Conservation (phyloP, 2,797 vertebrate genomes). For the Hippocampus kuda region DNA sequence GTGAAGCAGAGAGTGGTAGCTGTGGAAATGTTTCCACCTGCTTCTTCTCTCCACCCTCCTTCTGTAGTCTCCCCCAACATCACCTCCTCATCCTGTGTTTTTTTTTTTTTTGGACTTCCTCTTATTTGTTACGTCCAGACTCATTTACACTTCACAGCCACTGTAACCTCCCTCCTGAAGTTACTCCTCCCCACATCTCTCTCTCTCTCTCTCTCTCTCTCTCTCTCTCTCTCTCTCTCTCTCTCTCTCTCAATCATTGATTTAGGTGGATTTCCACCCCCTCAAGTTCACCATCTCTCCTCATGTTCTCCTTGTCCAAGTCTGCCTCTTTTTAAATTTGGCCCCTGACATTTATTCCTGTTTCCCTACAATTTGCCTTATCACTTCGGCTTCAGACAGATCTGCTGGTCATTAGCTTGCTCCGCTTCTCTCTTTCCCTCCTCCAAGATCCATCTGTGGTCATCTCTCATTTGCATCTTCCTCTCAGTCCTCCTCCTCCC, state of each 20-base stretch:
- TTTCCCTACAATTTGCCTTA: constrained; percentile 5
- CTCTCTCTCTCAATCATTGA: neutral
- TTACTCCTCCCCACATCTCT: neutral
- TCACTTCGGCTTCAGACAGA: constrained; percentile 6
- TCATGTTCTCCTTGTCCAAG: constrained; percentile 19
- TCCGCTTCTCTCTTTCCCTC: neutral
- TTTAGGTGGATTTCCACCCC: constrained; percentile 19
- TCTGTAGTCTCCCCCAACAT: neutral
- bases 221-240: neutral
- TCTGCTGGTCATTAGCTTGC: constrained; percentile 13
- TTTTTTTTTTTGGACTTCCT: constrained; percentile 22
- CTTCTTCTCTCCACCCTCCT: constrained; percentile 12
- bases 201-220: neutral
- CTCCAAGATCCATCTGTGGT: constrained; percentile 3
- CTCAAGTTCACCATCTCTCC: constrained; percentile 9
- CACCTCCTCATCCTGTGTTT: neutral
- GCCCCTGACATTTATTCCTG: constrained; percentile 6
- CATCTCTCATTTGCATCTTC: constrained; percentile 20
- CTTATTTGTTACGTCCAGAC: constrained; percentile 28
- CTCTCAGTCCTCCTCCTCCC: constrained; percentile 18
- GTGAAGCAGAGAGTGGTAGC: neutral
- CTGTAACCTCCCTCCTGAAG: constrained; percentile 22
- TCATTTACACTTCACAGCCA: constrained; percentile 26
- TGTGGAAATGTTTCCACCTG: neutral
- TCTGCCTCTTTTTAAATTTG: constrained; percentile 8